Conservation (phyloP, 2,113 vertebrate species). For the Mustela lutreola region DNA sequence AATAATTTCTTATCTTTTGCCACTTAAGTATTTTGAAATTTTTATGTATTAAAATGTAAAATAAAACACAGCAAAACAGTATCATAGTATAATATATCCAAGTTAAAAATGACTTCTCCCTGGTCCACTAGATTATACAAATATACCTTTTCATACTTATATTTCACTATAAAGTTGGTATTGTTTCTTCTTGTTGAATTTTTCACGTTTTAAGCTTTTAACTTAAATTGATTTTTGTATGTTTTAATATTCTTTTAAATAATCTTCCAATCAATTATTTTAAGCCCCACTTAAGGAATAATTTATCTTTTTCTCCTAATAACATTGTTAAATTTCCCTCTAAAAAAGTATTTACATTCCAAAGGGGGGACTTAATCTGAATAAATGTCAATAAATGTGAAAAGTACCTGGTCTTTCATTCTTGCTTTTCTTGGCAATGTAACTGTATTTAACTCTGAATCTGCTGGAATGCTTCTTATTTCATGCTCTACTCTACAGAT, state of each 20-base stretch:
- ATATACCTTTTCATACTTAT: neutral
- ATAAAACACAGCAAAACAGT: neutral
- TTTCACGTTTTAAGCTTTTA: neutral
- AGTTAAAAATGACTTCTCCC: slow-evolving; percentile 59
- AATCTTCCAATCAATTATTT: neutral
- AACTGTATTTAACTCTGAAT: slow-evolving; percentile 89
- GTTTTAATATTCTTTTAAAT: slow-evolving; percentile 35
- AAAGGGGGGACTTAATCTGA: slow-evolving; percentile 8
- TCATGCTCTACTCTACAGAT: slow-evolving; percentile 90
- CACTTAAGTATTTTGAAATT: slow-evolving; percentile 1
- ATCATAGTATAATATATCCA: neutral
- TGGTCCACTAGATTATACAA: neutral
- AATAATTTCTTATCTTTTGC: neutral
- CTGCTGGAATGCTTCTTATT: slow-evolving; percentile 88
- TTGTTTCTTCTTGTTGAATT: neutral
- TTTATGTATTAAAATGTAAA: slow-evolving; percentile 27
- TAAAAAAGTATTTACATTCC: neutral
- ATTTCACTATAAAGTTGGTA: neutral
- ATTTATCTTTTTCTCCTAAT: neutral
- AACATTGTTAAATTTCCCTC: slow-evolving; percentile 23
- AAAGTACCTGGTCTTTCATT: slow-evolving; percentile 96
- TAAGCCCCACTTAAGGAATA: neutral
- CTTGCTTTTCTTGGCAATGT: slow-evolving; percentile 92
- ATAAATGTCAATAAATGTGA: neutral
- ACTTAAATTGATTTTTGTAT: neutral